phyloP scores from a whole-genome alignment of 2,113 vertebrate genomes.

The Axis porcinus region DNA sequence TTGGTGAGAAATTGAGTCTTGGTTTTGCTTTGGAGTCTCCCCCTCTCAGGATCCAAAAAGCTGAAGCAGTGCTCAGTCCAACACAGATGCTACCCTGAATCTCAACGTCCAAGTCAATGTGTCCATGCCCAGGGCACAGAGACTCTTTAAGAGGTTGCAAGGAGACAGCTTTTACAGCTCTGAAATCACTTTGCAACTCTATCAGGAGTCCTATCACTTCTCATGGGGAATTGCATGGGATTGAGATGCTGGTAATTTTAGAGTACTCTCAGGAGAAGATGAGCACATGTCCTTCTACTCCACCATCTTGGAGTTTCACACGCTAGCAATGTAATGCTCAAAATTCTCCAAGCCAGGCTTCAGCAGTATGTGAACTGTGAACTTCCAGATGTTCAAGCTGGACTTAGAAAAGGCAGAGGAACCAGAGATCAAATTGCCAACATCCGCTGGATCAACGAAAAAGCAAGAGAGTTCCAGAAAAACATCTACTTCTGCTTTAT shows the following conservation, averaged over 20 bases:
- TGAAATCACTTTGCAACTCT: too few relatives aligned
- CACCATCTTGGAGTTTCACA: background rate
- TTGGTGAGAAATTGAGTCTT: background rate
- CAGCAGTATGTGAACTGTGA: background rate
- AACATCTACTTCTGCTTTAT: background rate
- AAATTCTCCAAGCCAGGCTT: background rate
- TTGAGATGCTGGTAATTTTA: background rate
- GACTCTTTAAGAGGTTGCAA: background rate
- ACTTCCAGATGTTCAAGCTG: background rate
- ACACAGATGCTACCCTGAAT: background rate
- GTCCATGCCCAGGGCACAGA: background rate
- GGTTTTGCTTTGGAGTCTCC: background rate
- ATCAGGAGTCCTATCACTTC: background rate
- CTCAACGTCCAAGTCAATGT: background rate
- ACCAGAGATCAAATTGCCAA: background rate
- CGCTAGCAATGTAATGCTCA: background rate
- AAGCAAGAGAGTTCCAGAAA: background rate
- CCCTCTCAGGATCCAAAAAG: background rate
- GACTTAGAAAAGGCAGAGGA: background rate
- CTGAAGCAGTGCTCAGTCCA: background rate
- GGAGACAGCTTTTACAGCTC: background rate
- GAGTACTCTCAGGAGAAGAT: background rate
- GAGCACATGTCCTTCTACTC: background rate
- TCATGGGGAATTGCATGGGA: background rate
- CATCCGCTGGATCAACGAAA: accelerated